Evolutionary conservation across 2,888 invertebrate species (phyloP), one percentile per base, ranked within the genome.

Genomic region (Malthinus flaveolus): DNA sequence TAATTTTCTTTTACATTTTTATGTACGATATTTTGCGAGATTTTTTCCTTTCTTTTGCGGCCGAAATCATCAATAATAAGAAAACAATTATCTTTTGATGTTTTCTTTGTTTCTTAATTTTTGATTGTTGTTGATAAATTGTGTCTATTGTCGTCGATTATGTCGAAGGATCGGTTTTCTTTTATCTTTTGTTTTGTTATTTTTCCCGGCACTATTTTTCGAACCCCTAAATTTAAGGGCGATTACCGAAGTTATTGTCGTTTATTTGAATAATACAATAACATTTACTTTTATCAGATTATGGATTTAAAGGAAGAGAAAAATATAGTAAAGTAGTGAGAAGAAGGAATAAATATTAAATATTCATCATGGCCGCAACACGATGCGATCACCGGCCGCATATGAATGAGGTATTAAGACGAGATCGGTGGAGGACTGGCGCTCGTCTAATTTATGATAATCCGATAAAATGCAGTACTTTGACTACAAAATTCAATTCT

Each of bases 371-470:
- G 70, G 72, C 68, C 72, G 68, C 72, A 70, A 67, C 68, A 67
- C 66, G 67, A 65, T 62, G 68, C 69, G 68, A 69, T 70, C 73
- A 67, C 69, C 68, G 70, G 68, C 67, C 71, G 73, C 74, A 73
- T 73, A 73, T 73, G 73, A 74, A 74, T 73, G 71, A 73, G 72
- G 73, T 70, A 72, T 73, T 73, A 73, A 72, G 68, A 67, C 64
- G 63, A 52, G 66, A 65, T 64, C 67, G 62, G 59, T 23, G 5
- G 23, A 64, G 66, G 70, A 67, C 68, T 67, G 68, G 66, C 66
- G 56, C 33, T 57, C 66, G 58, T 62, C 69, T 73, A 74, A 74
- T 74, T 73, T 74, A 74, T 74, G 74, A 69, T 74, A 73, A 74
- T 74, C 73, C 68, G 61, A 63, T 70, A 66, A 71, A 73, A 72